Base-by-base conservation (phyloP, 2,797 vertebrate genomes). In the Heterohyrax brucei region DNA sequence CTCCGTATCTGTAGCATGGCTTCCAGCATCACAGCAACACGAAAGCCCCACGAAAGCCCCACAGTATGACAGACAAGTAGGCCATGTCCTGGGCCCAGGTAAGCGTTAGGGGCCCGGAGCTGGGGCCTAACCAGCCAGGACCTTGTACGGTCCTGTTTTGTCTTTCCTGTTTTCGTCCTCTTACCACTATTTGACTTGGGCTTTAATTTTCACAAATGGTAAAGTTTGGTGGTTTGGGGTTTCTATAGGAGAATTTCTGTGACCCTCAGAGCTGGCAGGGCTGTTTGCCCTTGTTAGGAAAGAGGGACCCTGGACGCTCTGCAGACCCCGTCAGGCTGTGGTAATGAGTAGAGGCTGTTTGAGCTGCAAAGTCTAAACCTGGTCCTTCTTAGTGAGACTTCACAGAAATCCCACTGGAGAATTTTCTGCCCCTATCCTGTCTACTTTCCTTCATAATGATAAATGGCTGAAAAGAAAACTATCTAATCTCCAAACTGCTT, bases 361-460 rank as follows among this genome's bases (percentile, higher is more conserved):
- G 80, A 19, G 56, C n/a, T 18, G 24, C 89, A 9, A 83, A 5
- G 61, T 75, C 80, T 95, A 97, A 98, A 97, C 96, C 96, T 95
- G 66, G 95, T 30, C 95, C 90, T 97, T 89, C 70, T 78, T 91
- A 53, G 61, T 98, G 98, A 99, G 93, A 97, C 97, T 98, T 97
- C 50, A 39, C 98, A 98, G 98, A 98, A 98, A 98, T 98, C 98
- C 98, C 98, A 76, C 87, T 93, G 98, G 97, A 98, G 97, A 93
- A 39, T 97, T 97, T 92, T 90, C 95, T 92, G 97, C 97, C 95
- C 97, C 97, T 96, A 78, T 95, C 90, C 98, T 98, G 97, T 98
- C 98, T 98, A 88, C 97, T 98, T 97, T 95, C 93, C 96, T 98
- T 98, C 97, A 98, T 94, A n/a, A 97, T 98, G 98, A 99, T 98